Base-by-base conservation (phyloP, 2,113 vertebrate species). In the Sturnus vulgaris region DNA sequence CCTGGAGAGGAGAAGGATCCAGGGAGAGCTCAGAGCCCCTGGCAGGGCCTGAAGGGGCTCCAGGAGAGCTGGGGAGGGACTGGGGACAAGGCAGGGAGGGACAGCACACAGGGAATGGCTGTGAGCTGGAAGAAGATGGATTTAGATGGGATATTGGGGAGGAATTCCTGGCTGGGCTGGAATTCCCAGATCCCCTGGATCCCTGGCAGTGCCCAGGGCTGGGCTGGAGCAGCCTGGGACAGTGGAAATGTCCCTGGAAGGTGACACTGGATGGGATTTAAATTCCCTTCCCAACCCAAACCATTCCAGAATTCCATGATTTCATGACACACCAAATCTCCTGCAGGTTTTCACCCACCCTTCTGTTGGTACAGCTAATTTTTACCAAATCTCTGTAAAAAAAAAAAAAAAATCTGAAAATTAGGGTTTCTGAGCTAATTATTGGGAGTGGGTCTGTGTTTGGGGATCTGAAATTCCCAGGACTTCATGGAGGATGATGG, bases 131-230 rank as follows among this genome's bases (percentile, higher is more conserved):
- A 40, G 39, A 40, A 40, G 39, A 40, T 40, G 11, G 39, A 40
- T 40, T 40, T 40, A 40, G 39, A 1, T 31, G 68, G 53, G 22
- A 63, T 4, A 2, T 14, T 49, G 56, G 49, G 40, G 2, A 44
- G 37, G 15, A 60, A 79, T 55, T 56, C 3, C 4, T 53, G 4
- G 0, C 55, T 69, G 53, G 47, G 0, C 2, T 4, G 0, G 56
- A 7, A 6, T 61, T 7, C 16, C 49, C 65, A 71, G 85, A 40
- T 40, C 8, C 35, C 40, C 57, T 86, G 83, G 25, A 71, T 35
- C 42, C 49, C 85, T 80, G 76, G 76, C 2, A 80, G 16, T 56
- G 35, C 1, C 65, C 49, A 3, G 71, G 57, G 49, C 4, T 57
- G 19, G 42, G 56, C 0, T 3, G 13, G 82, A 64, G 25, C 35